These are phyloP conservation scores for Lepidochrysops patricia DNA, from an alignment of 2,888 invertebrate genomes.

Conservation along the genomic window DNA sequence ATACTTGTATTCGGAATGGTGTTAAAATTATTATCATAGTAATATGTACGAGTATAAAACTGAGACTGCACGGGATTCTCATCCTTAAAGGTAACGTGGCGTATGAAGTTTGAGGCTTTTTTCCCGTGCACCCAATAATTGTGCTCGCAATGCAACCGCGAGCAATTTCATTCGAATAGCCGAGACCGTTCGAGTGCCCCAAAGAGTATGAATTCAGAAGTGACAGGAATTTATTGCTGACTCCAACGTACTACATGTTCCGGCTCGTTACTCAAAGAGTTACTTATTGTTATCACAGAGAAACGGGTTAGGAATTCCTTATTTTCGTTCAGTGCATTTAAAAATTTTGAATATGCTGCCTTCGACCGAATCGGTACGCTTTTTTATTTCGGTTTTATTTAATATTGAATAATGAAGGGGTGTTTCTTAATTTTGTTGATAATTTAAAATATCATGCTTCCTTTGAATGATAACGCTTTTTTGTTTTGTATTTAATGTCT, in stretches of 20 bases:
- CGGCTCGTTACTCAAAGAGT: neutral
- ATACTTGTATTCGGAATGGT: constrained; percentile 14
- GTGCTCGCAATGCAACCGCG: constrained; percentile 16
- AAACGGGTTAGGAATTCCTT: neutral
- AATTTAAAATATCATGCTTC: no score
- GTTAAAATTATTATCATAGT: constrained; percentile 14
- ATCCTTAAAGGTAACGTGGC: constrained; percentile 5
- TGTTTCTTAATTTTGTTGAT: no score
- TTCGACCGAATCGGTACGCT: no score
- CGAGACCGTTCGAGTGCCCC: constrained; percentile 18
- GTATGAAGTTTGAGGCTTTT: constrained; percentile 4
- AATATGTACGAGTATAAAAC: constrained; percentile 1
- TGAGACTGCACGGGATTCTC: constrained; percentile 8
- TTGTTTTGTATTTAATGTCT: no score
- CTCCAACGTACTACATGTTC: neutral
- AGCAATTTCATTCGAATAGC: constrained; percentile 21
- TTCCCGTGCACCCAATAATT: constrained; percentile 13
- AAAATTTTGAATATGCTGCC: no score
- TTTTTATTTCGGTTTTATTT: neutral
- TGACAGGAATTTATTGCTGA: neutral
- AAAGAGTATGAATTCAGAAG: constrained; percentile 17
- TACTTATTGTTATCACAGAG: neutral
- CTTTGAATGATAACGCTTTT: no score
- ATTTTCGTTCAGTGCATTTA: neutral
- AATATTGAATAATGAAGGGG: no score